These are phyloP conservation scores for Hassar affinis DNA, from an alignment of 2,113 vertebrate genomes.

Conservation along the genomic window DNA sequence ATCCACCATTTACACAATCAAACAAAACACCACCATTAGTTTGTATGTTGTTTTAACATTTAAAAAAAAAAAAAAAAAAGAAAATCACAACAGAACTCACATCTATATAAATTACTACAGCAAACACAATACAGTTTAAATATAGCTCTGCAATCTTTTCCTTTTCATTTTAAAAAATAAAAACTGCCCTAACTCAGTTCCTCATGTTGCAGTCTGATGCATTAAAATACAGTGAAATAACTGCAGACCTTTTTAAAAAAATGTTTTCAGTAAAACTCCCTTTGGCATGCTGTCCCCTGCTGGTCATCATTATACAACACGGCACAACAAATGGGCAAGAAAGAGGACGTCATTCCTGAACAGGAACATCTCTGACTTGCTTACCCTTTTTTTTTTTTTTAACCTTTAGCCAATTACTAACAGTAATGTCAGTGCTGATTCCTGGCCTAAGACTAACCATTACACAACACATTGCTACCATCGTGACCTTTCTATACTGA, in stretches of 20 bases:
- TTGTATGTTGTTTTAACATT: constrained; percentile 31
- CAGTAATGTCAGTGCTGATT: constrained; percentile 8
- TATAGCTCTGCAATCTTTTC: constrained; percentile 53
- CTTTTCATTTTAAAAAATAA: constrained; percentile 50
- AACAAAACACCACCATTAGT: constrained; percentile 12
- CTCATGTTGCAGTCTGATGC: constrained; percentile 42
- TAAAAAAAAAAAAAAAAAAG: constrained; percentile 39
- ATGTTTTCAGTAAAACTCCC: constrained; percentile 13
- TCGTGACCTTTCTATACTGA: constrained; percentile 2
- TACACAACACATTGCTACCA: constrained; percentile 12
- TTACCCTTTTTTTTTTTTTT: not conserved
- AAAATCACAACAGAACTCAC: constrained; percentile 70
- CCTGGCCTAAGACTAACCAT: constrained; percentile 22
- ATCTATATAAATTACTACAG: constrained; percentile 76
- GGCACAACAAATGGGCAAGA: constrained; percentile 26
- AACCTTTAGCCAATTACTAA: constrained; percentile 11
- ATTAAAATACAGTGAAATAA: constrained; percentile 43
- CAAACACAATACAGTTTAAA: constrained; percentile 71
- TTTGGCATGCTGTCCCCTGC: constrained; percentile 48
- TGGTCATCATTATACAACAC: constrained; percentile 38
- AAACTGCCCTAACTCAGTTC: constrained; percentile 41
- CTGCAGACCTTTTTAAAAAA: constrained; percentile 1
- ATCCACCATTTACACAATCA: not conserved
- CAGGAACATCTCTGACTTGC: not conserved
- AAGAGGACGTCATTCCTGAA: not conserved